phyloP scores from a whole-genome alignment of 2,113 vertebrate genomes.

The Illadopsis cleaveri region DNA sequence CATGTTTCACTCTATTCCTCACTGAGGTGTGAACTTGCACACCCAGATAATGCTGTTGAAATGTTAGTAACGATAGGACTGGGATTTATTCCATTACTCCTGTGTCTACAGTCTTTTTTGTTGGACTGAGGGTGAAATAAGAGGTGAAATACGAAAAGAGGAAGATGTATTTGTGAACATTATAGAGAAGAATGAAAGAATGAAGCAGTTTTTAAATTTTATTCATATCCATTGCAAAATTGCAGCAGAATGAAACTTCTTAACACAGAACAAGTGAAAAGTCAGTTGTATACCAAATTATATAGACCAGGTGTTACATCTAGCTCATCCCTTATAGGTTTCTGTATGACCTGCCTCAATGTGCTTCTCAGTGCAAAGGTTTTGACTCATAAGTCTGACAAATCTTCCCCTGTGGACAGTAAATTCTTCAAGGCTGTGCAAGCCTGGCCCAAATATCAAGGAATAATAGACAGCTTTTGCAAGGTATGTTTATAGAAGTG shows the following conservation, averaged over 20 bases:
- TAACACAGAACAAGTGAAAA: background rate
- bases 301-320: background rate
- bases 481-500: background rate
- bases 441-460: background rate
- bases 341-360: background rate
- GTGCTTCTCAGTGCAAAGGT: background rate
- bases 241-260: background rate
- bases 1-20: background rate
- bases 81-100: background rate
- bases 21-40: background rate
- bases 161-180: background rate
- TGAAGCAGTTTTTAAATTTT: background rate
- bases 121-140: background rate
- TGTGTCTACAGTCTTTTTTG: background rate
- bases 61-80: background rate
- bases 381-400: background rate
- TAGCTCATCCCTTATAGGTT: background rate
- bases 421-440: background rate
- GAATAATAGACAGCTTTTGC: background rate
- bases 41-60: background rate
- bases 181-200: background rate
- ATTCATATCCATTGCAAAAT: background rate
- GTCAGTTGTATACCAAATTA: background rate
- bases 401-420: background rate
- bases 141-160: background rate